Percentiles rank a stretch among this genome's conserved stretches.
phyloP scores from a whole-genome alignment of 1,140 invertebrate species.

The Dermatophagoides farinae region DNA sequence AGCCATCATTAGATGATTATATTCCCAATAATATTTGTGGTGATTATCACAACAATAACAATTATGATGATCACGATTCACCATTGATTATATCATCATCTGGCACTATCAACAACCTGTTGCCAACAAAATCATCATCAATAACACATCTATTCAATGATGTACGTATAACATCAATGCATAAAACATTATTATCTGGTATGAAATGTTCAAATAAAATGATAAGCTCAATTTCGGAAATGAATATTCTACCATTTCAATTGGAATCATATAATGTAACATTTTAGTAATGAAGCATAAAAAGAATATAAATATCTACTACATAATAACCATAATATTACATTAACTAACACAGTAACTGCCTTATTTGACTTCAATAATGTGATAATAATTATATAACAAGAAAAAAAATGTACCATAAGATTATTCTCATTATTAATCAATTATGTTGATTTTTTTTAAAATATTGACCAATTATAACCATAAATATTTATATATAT shows the following conservation, averaged over 20 bases:
- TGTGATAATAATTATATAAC: neutral
- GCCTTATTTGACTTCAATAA: neutral
- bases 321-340: neutral
- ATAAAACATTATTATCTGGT: neutral
- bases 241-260: neutral
- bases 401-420: no score
- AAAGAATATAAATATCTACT: neutral
- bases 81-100: neutral
- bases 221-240: neutral
- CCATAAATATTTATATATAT: no score
- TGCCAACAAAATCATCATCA: neutral
- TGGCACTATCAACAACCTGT: neutral
- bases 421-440: no score
- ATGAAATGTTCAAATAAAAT: neutral
- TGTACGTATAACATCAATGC: neutral
- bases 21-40: no score
- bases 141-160: neutral
- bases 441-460: no score
- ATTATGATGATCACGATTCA: no score
- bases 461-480: no score
- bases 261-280: conserved; percentile 4
- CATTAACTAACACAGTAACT: no score
- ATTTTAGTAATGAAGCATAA: neutral
- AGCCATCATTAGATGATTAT: neutral
- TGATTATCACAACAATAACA: no score